Conservation (phyloP, 2,888 invertebrate species). For the Hypercompe scribonia region DNA sequence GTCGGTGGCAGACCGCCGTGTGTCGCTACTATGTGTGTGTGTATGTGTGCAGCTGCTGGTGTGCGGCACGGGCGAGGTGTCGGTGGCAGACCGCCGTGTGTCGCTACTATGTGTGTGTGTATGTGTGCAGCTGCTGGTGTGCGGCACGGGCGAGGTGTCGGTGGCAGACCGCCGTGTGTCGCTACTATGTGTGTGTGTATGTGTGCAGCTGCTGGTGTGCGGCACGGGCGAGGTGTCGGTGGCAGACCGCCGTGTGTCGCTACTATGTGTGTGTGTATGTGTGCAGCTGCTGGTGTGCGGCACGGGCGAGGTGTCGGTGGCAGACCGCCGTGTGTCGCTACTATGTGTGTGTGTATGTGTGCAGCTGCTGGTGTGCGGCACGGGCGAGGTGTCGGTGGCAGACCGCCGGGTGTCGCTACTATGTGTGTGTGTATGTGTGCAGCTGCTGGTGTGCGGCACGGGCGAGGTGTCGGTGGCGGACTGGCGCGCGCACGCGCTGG, state of each 20-base stretch:
- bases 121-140: too few relatives aligned
- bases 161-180: too few relatives aligned
- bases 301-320: background rate
- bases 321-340: background rate
- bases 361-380: slow-evolving; percentile 95
- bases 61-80: too few relatives aligned
- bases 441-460: slow-evolving; percentile 97
- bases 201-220: too few relatives aligned
- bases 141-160: too few relatives aligned
- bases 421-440: slow-evolving; percentile 87
- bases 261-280: background rate
- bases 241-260: background rate
- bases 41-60: too few relatives aligned
- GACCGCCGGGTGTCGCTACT: background rate
- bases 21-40: too few relatives aligned
- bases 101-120: too few relatives aligned
- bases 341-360: slow-evolving; percentile 79
- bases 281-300: background rate
- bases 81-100: too few relatives aligned
- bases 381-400: slow-evolving; percentile 64
- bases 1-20: too few relatives aligned
- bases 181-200: too few relatives aligned
- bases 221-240: too few relatives aligned
- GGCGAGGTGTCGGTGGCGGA: slow-evolving; percentile 96
- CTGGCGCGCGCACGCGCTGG: slow-evolving; percentile 95